Evolutionary conservation across 2,888 invertebrate species (phyloP).

Genomic region (Linnaemya vulpina): DNA sequence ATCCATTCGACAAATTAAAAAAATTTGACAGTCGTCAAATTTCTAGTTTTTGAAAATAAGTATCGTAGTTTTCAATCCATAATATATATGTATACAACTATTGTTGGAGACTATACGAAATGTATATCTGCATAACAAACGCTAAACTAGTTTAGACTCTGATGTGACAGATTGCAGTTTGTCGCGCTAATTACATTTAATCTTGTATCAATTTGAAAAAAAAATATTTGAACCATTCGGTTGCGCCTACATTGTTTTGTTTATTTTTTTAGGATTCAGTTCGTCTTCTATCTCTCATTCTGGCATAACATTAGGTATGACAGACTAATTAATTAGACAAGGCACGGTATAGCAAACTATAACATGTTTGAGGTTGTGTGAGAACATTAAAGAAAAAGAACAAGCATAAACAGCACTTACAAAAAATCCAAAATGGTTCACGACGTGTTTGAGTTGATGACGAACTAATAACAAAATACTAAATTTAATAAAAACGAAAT

Average conservation of each 20-base stretch:
- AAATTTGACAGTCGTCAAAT: no score
- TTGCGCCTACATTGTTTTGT: constrained; percentile 31
- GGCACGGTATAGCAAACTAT: constrained; percentile 50
- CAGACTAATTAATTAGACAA: constrained; percentile 54
- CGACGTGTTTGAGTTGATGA: constrained; percentile 76
- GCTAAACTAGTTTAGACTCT: background rate
- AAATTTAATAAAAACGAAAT: constrained; percentile 26
- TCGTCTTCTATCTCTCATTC: constrained; percentile 32
- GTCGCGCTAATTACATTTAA: background rate
- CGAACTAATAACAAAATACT: constrained; percentile 72
- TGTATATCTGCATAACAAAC: no score
- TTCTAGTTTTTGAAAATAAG: no score
- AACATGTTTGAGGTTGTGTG: constrained; percentile 66
- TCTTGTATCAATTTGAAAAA: background rate
- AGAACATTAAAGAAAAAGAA: constrained; percentile 57
- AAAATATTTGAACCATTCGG: constrained; percentile 39
- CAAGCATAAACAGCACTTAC: constrained; percentile 70
- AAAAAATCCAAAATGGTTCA: constrained; percentile 76
- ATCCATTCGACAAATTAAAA: no score
- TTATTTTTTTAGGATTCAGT: background rate
- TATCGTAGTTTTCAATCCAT: no score
- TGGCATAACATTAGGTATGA: constrained; percentile 8
- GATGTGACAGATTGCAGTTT: background rate
- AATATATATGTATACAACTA: no score
- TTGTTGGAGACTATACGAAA: no score